Conservation (phyloP, 2,888 invertebrate species). For the Thera obeliscata region DNA sequence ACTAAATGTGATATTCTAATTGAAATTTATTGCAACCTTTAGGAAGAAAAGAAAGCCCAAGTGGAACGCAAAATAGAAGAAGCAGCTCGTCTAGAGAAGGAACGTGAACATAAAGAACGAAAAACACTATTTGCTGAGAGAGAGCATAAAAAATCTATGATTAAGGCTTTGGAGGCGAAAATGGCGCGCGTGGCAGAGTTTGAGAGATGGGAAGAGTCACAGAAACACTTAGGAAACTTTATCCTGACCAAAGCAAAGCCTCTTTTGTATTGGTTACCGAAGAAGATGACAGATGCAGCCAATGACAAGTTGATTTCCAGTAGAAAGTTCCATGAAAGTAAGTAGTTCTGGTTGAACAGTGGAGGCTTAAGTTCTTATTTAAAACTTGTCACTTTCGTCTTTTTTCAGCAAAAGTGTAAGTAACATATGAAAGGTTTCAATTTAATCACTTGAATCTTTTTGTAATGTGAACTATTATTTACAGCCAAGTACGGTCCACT, state of each 20-base stretch:
- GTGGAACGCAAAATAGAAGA: constrained; percentile 98
- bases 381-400: too few relatives aligned
- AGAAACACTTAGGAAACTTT: constrained; percentile 90
- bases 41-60: constrained; percentile 86
- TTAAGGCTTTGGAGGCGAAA: constrained; percentile 94
- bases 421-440: not conserved
- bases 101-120: constrained; percentile 91
- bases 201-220: constrained; percentile 91
- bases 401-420: not conserved
- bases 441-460: not conserved
- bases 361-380: not conserved
- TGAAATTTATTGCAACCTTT: constrained; percentile 15
- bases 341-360: constrained; percentile 52
- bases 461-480: constrained; percentile 44
- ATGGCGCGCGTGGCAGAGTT: constrained; percentile 95
- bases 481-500: constrained; percentile 67
- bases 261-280: constrained; percentile 94
- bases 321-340: constrained; percentile 87
- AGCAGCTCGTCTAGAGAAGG: constrained; percentile 93
- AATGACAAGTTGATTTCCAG: constrained; percentile 87
- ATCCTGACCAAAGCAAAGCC: constrained; percentile 95
- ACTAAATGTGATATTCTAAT: not conserved
- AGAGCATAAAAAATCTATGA: constrained; percentile 94
- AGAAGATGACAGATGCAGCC: constrained; percentile 88
- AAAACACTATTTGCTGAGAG: constrained; percentile 93